Base-by-base conservation (phyloP, 2,113 vertebrate genomes). In the Pyxicephalus adspersus region DNA sequence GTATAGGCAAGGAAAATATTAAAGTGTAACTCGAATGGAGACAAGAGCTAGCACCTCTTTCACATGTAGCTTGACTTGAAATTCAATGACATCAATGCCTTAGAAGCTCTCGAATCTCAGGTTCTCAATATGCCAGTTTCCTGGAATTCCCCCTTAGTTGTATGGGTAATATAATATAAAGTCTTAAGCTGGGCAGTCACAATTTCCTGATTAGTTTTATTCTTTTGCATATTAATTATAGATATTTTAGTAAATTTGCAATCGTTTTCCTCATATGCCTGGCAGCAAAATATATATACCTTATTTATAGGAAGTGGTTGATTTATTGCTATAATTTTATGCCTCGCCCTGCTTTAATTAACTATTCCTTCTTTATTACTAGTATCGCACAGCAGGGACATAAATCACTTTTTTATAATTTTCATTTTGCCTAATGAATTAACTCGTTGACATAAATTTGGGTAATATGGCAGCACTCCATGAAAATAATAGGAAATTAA, bases 241-340 rank as follows among this genome's bases (percentile, higher is more conserved):
- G 26, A 55, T 58, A 38, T 66, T 64, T 64, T 34, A 15, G 7
- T 2, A 25, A 38, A 19, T 54, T 64, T 66, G 4, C 18, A 17
- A 7, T 22, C 16, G 4, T 17, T 52, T 34, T 54, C 5, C 51
- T 66, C 38, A n/a, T n/a, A 22, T 26, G 76, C 51, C 38, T 52
- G 23, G 26, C 29, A 67, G 20, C 28, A 34, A 22, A 19, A 2
- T 77, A 54, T 70, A 19, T 28, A 52, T 17, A 9, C 52, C 2
- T 45, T 45, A 45, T 25, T 28, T 26, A 28, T 57, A 67, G 64
- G 5, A 31, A 45, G 19, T 31, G 9, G 54, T 51, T 78, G 64
- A 78, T 68, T 78, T 64, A 77, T 77, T 64, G 60, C 63, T 16
- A 50, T 52, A 57, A 78, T 78, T 54, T 55, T 67, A 57, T 50